Percentiles rank a stretch among this genome's conserved stretches.
phyloP scores from a whole-genome alignment of 2,113 vertebrate species.

The Falco punctatus region DNA sequence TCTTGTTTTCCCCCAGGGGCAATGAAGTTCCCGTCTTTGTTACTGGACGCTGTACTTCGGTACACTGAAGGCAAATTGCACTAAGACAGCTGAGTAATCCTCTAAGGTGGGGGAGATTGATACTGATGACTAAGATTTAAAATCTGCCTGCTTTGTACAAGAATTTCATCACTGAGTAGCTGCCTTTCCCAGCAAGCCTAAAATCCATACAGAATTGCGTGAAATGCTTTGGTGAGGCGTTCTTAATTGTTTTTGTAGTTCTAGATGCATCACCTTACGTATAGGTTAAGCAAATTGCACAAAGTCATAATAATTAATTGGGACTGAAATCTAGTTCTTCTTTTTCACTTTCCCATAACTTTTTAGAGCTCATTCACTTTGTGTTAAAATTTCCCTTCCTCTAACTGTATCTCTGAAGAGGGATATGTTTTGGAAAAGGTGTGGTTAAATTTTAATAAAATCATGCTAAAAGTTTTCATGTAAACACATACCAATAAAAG shows the following conservation, averaged over 20 bases:
- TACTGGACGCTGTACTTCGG: not conserved
- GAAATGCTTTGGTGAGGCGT: conserved; percentile 3
- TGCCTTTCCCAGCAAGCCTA: not conserved
- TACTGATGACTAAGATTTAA: not conserved
- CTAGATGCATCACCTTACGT: not conserved
- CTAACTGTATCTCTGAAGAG: not conserved
- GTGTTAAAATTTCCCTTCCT: not conserved
- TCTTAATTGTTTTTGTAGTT: not conserved
- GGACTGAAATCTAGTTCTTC: not conserved
- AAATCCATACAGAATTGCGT: not conserved
- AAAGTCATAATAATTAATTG: not conserved
- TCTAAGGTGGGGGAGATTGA: not conserved
- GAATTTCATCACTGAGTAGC: not conserved
- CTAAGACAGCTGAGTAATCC: not conserved
- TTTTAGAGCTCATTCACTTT: not conserved
- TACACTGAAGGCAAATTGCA: not conserved
- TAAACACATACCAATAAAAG: not conserved
- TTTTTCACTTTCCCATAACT: not conserved
- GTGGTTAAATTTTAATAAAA: not conserved
- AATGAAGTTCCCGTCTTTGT: not conserved
- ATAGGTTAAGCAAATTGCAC: not conserved
- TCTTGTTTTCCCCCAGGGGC: not conserved
- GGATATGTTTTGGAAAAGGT: not conserved
- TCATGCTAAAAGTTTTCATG: not conserved
- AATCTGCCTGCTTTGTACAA: not conserved